Evolutionary conservation across 2,888 invertebrate species (phyloP), one percentile per base, ranked within the genome.

Genomic region (Aleiodes testaceus): DNA sequence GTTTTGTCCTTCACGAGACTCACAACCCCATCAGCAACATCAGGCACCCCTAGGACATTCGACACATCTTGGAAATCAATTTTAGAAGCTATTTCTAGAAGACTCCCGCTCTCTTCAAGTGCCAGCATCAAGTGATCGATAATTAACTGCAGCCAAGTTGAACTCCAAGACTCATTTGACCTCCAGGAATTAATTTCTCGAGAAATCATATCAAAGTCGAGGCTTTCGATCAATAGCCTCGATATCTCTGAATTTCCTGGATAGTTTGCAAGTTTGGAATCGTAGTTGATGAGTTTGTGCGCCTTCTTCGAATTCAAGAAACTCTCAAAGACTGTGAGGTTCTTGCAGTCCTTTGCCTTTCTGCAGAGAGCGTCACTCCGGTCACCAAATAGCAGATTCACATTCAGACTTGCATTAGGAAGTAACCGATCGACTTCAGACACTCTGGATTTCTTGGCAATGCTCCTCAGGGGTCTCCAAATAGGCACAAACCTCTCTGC

Each of bases 61-160:
- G 90, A 81, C 1, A 81, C 80, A 4, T 89, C 89, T 0, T 79
- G 52, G 22, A 90, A 79, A 78, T 90, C 89, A 59, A 90, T 78
- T 68, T 82, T 81, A 73, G 89, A 89, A 52, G 88, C 88, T 1
- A 88, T 85, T 0, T 89, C 88, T 64, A 90, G 77, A 12, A 91
- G 78, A n/a, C 88, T 84, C 1, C 88, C 87, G 0, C 86, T 74
- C 74, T 90, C 88, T 0, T 82, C 82, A 22, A 90, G 73, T 6
- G 90, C 74, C 0, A 79, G 74, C 66, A 88, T 88, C 4, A 88
- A 76, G 75, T 88, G 89, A 1, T 80, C 70, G 0, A 91, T 77
- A 20, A 90, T 87, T n/a, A 86, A 82, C 1, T 88, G 85, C 3
- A 90, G 74, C 88, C 91, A 91, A 16, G 81, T 78, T 72, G 91